Evolutionary conservation across 2,888 invertebrate genomes (phyloP), one percentile per base, ranked within the genome.

Genomic region (Lasioglossum calceatum): DNA sequence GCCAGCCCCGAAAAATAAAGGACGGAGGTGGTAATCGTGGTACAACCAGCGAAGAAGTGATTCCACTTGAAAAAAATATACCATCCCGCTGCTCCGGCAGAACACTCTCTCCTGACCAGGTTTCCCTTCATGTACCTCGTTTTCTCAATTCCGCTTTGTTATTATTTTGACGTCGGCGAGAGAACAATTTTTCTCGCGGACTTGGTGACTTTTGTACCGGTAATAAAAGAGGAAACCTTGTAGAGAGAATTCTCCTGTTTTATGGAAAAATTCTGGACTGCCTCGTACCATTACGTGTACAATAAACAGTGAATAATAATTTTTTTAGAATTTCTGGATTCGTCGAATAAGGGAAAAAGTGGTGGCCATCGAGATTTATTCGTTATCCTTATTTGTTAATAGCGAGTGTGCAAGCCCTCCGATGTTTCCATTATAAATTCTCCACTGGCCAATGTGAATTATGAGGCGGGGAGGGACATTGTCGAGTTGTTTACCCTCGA

Each of bases 321-420:
- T 47, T 47, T 5, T 16, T 0, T 8, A 23, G 8, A 2, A 54
- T 10, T 23, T n/a, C 10, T 10, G 54, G 10, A 10, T n/a, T n/a
- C n/a, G 10, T 54, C 54, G 23, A 23, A 54, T 54, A 10, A 8
- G 23, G 54, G 23, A 23, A 8, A 8, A 54, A 54, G 23, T 10
- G 54, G 8, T 54, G 54, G 23, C 3, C 3, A 54, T 10, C 23
- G 50, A 8, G 50, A 54, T 54, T 54, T 54, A 73, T 84, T 77
- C 64, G 70, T 64, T 80, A 47, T 61, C 77, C 64, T 82, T 84
- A 84, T 84, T 84, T 84, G 54, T 84, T 77, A 73, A 82, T 54
- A 67, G n/a, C 76, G 10, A 4, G 12, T 12, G 39, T n/a, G 47
- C 32, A 19, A 47, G 16, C 23, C 10, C 70, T 19, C n/a, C 74